These are phyloP conservation scores for Climacteris rufus DNA, from an alignment of 2,113 vertebrate species.

Conservation along the genomic window DNA sequence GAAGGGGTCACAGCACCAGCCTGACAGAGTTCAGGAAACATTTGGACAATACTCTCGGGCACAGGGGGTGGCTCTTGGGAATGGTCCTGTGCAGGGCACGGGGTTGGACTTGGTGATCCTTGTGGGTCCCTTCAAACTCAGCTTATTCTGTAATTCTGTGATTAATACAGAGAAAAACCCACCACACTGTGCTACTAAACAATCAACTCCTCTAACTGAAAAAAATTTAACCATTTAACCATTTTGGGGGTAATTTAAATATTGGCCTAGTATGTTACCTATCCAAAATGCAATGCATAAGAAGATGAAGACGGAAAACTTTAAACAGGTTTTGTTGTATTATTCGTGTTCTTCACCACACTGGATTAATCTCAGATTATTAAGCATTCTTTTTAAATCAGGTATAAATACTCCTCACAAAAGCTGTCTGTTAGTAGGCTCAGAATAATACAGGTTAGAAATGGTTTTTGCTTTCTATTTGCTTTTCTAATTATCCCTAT, in stretches of 20 bases:
- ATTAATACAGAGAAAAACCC: background rate
- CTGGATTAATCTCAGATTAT: background rate
- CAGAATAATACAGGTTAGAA: background rate
- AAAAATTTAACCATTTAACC: background rate
- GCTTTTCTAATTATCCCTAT: background rate
- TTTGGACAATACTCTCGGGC: background rate
- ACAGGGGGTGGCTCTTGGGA: background rate
- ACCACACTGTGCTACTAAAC: background rate
- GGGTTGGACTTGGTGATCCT: background rate
- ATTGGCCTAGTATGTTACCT: background rate
- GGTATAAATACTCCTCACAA: background rate
- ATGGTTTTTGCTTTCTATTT: background rate
- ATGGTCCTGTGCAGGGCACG: background rate
- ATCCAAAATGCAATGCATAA: background rate
- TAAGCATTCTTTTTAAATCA: background rate
- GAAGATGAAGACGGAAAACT: background rate
- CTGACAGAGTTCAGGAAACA: background rate
- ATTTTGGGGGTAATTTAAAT: background rate
- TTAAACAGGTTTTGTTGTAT: background rate
- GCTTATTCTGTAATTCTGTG: background rate
- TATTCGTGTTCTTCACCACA: background rate
- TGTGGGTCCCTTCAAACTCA: background rate
- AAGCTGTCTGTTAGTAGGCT: background rate
- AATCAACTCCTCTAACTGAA: background rate
- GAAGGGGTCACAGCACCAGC: background rate